Evolutionary conservation across 2,797 vertebrate genomes (phyloP), one percentile per base, ranked within the genome.

Genomic region (Naso thynnoides): DNA sequence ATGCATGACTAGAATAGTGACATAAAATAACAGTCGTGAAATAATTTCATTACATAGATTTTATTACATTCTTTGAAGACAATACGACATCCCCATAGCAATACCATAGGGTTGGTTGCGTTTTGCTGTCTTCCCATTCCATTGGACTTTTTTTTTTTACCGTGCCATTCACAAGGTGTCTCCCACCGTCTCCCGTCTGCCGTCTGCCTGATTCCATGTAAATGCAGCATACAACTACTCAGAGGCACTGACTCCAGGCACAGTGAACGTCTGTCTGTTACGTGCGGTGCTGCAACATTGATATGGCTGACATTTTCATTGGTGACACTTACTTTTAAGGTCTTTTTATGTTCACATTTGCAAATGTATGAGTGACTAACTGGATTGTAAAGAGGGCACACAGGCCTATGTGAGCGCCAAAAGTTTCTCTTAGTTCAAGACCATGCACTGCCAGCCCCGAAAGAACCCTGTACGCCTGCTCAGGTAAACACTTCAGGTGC

Each of bases 331-430:
- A 70, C 42, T 59, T 75, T 79, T 39, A 48, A 31, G 53, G 59
- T 24, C 50, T 66, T 58, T 58, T 26, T n/a, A 64, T 79, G 48
- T 61, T 79, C 27, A 70, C 48, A 64, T 77, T 82, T 61, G 44
- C 27, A 64, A 73, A 73, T 70, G n/a, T 78, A 74, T 89, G 82
- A 81, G 76, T 76, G 58, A 52, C 52, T 90, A 92, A 92, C 86
- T 89, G 78, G 89, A 78, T 79, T 19, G 33, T 27, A 44, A 39
- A 67, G 70, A 82, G 76, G 71, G 38, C 21, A 47, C 49, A 58
- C 50, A 60, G 56, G 67, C 70, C 83, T 76, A 42, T 77, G 83
- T 89, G 82, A 89, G 88, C 81, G 86, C 55, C 41, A 74, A 63
- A n/a, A 79, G 59, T 39, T 70, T 48, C 48, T 77, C 52, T 73